Base-by-base conservation (phyloP, 1,140 invertebrate genomes). In the Eupristina koningsbergeri region DNA sequence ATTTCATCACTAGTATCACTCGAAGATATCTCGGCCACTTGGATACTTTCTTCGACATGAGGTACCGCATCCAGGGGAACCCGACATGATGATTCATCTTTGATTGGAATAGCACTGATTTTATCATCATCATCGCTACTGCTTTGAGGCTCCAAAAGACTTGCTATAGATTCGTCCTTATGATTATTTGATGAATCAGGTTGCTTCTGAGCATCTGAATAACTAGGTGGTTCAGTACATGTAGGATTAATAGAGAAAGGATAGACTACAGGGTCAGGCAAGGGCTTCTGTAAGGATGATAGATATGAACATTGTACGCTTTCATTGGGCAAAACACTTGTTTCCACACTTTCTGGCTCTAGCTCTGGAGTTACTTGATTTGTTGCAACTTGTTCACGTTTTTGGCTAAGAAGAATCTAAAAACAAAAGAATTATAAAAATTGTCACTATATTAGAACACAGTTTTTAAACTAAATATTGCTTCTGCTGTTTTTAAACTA, bases 1-100 rank as follows among this genome's bases (percentile, higher is more conserved):
- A 29, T 79, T 36, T 85, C 84, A 26, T 88, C 88, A 7, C 81
- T 63, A 69, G 86, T 86, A 22, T 90, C 88, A 61, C 89, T 90
- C 0, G 91, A 92, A 1, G 90, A 91, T 36, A 91, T 86, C 75
- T 93, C 91, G 0, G 88, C 88, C 2, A 92, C 89, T 74, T 91
- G 90, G 53, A 91, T 89, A 75, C 87, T 88, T 50, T 89, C 88
- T 5, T 63, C 75, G 67, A 74, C 8, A 9, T 26, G 19, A 36
- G 7, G 63, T 29, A 63, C 15, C 0, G 31, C 2, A 34, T 26
- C 53, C 5, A 36, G 17, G 6, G 53, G 26, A 47, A 0, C 61
- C 26, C 45, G 47, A 1, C 19, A 77, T 71, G 26, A 5, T 7
- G 41, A 17, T 5, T 75, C 80, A 15, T 78, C 82, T 83, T 83